Evolutionary conservation across 2,888 invertebrate genomes (phyloP), one percentile per base, ranked within the genome.

Genomic region (Antheraea assamensis): DNA sequence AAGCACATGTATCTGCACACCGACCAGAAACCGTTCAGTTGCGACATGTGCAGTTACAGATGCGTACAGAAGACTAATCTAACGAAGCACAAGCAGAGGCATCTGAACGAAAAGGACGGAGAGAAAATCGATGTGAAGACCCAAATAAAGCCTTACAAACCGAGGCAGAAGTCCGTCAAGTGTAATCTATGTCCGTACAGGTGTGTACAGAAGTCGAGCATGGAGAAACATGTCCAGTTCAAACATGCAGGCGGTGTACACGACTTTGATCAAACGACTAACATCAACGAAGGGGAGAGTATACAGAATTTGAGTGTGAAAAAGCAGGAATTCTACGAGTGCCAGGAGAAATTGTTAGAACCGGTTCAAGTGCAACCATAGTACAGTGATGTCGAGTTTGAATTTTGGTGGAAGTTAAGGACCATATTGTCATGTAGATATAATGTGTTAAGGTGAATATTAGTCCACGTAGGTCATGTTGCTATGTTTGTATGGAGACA

Each of bases 1-100:
- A 95, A 95, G 78, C 95, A 95, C 71, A 94, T 95, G 95, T 95
- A 95, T 70, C 74, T 95, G 19, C 95, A 95, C 61, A 95, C 95
- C 0, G 94, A 95, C 47, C 92, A 95, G 70, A 95, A 95, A 73
- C 95, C 95, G 0, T 95, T 94, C 72, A 90, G 93, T 19, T 95
- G 95, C 75, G 95, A 95, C 61, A 80, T 92, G 77, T 95, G 95
- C 73, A 92, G 85, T 55, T 95, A 95, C 72, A 83, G 91, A 2
- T 95, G 95, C 72, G 95, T 95, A 0, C 95, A 95, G 73, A 95
- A 95, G 78, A 95, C 95, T 0, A 95, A 95, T 72, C 74, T 95
- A 15, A 95, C 93, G 0, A 95, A 95, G 77, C 95, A 95, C 70
- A 95, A 93, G 58, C 92, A 92, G 73, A 86, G 94, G 66, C 95